Evolutionary conservation across 2,113 vertebrate species (phyloP), one percentile per base, ranked within the genome.

Genomic region (Coptodon rendalli): DNA sequence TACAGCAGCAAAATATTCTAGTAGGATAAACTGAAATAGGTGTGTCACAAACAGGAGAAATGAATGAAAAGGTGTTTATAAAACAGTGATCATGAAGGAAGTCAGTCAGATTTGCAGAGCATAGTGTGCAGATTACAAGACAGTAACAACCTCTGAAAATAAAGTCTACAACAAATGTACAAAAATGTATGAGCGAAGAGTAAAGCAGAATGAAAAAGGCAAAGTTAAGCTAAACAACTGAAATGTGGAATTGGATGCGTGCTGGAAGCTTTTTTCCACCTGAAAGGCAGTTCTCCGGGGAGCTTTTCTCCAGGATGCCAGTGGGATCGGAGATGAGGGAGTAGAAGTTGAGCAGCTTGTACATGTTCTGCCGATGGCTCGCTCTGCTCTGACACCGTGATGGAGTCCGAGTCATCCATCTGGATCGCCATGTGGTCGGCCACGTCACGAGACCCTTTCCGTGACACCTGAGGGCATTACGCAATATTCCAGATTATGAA

Each of bases 281-380:
- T 97, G 97, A 87, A 84, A 97, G 57, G 96, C 97, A 88, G 96
- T 97, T 96, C 94, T 98, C 98, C 3, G 94, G 95, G 43, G 98
- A 98, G 91, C 97, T 97, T 89, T 98, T 99, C 88, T 99, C 98
- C 94, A 99, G 93, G 95, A 99, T 98, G 66, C 98, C 98, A 0
- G 98, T 99, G 79, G 99, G 99, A 93, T 99, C 98, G 4, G 98
- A 99, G 93, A 99, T 99, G 89, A 99, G 98, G 0, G 99, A 99
- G 89, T 99, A 99, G 94, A 99, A 99, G 95, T 99, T 99, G 43
- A 99, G 95, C 7, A 99, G 95, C 89, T 99, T 99, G 94, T 99
- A 99, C 99, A 99, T 99, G 85, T 99, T 99, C 95, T 99, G 99
- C 99, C 1, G 99, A 99, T 6, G 98, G 98, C 92, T 99, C 99